Base-by-base conservation (phyloP, 2,113 vertebrate genomes). In the Apeltes quadracus region DNA sequence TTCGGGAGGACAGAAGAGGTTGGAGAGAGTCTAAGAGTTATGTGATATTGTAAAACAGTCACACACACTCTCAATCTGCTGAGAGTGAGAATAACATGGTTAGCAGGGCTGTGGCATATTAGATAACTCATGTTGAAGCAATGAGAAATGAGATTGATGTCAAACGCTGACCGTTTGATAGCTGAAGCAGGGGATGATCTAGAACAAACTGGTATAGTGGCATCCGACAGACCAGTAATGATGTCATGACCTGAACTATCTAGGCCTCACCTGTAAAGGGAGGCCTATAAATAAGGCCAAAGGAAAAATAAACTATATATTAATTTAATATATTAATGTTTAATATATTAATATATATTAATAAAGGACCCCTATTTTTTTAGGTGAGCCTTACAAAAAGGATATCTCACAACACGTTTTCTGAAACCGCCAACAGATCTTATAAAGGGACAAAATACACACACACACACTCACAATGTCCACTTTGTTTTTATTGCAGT, bases 61-160 rank as follows among this genome's bases (percentile, higher is more conserved):
- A 65, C 14, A 43, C 46, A 43, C 3, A n/a, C 54, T 32, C 6
- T 14, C 4, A 34, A 11, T 18, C 51, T 54, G 23, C n/a, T 53
- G 22, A 54, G n/a, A 61, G 14, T 8, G 61, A 16, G 32, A 61
- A 22, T 3, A 48, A 18, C 73, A 34, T 54, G 74, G 66, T 23
- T 32, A 7, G 16, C 61, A 54, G 25, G 69, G 44, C 64, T 78
- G 78, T 46, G 62, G 39, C 46, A 15, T n/a, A 41, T 23, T 11
- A 0, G 0, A 29, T 79, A 75, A 74, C 81, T 84, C 73, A 76
- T 15, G 56, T 11, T 66, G 54, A 34, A 76, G 48, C 9, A 13
- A 64, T 56, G 27, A 36, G 23, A 53, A 64, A 46, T 55, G 1
- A 38, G 27, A 63, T 29, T 34, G 16, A 61, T 15, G 55, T 22